These are phyloP conservation scores for Eristalinus sepulchralis DNA, from an alignment of 2,888 invertebrate species.

Conservation along the genomic window DNA sequence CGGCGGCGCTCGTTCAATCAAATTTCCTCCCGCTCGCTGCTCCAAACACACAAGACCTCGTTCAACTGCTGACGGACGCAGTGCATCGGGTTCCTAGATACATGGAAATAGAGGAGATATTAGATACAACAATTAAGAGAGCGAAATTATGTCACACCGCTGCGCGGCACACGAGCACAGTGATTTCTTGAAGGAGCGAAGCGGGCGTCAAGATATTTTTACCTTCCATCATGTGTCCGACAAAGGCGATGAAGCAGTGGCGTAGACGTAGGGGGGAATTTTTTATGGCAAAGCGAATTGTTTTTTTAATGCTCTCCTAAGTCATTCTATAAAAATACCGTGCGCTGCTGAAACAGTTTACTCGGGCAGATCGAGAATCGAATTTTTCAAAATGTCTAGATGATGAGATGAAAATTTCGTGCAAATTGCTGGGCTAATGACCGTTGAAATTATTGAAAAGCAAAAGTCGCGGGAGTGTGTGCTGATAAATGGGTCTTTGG, in stretches of 20 bases:
- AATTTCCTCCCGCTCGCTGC: slow-evolving; percentile 17
- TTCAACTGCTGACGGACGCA: slow-evolving; percentile 41
- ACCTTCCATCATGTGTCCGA: neutral
- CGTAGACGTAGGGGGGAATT: slow-evolving; percentile 5
- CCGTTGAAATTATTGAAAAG: neutral
- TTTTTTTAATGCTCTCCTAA: neutral
- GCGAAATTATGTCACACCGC: slow-evolving; percentile 33
- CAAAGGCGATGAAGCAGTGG: slow-evolving; percentile 27
- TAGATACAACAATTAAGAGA: slow-evolving; percentile 51
- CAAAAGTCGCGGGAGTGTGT: too few relatives aligned
- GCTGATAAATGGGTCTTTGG: too few relatives aligned
- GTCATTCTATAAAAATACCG: neutral
- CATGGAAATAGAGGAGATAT: slow-evolving; percentile 55
- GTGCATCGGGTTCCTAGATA: slow-evolving; percentile 45
- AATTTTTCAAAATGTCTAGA: neutral
- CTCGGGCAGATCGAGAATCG: neutral
- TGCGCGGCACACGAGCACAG: slow-evolving; percentile 7
- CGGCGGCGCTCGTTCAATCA: neutral
- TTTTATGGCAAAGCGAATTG: neutral
- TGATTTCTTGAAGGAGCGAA: slow-evolving; percentile 41
- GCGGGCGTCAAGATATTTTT: slow-evolving; percentile 15
- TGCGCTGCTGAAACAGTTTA: neutral
- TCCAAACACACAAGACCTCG: slow-evolving; percentile 34
- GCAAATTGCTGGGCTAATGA: neutral
- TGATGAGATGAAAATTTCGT: neutral